Percentiles rank a stretch among this genome's conserved stretches.
Conservation (phyloP, 2,888 invertebrate genomes). For the Hoplodrina ambigua region DNA sequence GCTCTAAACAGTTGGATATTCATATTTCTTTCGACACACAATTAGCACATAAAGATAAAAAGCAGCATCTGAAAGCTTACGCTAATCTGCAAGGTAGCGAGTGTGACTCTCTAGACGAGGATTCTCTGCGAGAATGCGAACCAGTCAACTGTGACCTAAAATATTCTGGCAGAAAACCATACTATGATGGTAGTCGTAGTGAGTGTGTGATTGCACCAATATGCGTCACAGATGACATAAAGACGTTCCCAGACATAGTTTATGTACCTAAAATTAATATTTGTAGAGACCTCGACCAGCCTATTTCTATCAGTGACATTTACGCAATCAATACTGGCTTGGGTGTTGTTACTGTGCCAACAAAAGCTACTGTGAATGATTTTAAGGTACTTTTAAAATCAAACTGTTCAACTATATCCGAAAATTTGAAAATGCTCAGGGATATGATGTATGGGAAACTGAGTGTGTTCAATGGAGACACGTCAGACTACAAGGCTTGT, state of each 20-base stretch:
- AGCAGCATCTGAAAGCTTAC: conserved; percentile 64
- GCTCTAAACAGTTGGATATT: conserved; percentile 59
- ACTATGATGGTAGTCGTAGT: conserved; percentile 66
- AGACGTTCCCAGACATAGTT: conserved; percentile 75
- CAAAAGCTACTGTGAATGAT: conserved; percentile 24
- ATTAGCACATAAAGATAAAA: conserved; percentile 53
- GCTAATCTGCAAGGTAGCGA: conserved; percentile 52
- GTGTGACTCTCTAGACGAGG: conserved; percentile 77
- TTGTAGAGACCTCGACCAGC: conserved; percentile 77
- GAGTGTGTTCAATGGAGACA: conserved; percentile 61
- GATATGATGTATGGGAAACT: conserved; percentile 78
- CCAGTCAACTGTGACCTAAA: conserved; percentile 80
- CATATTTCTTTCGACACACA: conserved; percentile 78
- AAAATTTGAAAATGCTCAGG: conserved; percentile 76
- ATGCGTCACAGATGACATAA: conserved; percentile 69
- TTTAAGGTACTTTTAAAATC: conserved; percentile 69
- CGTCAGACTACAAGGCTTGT: conserved; percentile 67
- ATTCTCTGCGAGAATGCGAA: conserved; percentile 75
- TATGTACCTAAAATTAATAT: conserved; percentile 76
- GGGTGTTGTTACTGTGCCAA: conserved; percentile 68
- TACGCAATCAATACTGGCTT: conserved; percentile 77
- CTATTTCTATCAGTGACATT: conserved; percentile 75
- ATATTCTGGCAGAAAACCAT: conserved; percentile 76
- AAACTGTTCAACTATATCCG: conserved; percentile 82
- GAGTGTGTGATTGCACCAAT: conserved; percentile 72